phyloP scores from a whole-genome alignment of 2,113 vertebrate genomes.

The Vireo altiloquus region DNA sequence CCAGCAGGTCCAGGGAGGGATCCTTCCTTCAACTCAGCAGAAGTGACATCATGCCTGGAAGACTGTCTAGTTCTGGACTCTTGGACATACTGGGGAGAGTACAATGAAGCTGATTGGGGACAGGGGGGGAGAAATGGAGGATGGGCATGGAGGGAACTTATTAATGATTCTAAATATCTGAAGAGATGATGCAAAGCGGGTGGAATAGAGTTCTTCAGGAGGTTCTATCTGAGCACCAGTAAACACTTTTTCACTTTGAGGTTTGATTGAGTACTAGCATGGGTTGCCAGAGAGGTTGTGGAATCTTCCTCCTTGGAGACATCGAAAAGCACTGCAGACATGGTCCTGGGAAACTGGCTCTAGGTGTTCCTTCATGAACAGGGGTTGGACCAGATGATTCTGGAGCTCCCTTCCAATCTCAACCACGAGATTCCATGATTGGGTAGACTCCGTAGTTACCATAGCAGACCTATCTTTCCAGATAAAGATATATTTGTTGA shows the following conservation, averaged over 20 bases:
- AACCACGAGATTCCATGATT: neutral
- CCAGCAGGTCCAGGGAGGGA: neutral
- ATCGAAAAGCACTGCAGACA: neutral
- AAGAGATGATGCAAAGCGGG: neutral
- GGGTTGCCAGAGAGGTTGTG: neutral
- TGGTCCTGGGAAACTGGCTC: neutral
- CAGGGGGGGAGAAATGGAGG: rapidly evolving
- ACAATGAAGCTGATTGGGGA: neutral
- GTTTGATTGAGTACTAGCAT: neutral
- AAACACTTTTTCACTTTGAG: neutral
- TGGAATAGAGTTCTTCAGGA: neutral
- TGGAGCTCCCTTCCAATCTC: neutral
- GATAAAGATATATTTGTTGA: neutral
- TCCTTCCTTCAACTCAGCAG: neutral
- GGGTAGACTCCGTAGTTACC: neutral
- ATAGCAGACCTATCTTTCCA: neutral
- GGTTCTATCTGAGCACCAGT: neutral
- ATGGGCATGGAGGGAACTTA: neutral
- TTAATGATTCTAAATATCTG: neutral
- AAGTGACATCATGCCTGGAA: neutral
- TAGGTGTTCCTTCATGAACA: neutral
- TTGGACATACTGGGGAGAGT: neutral
- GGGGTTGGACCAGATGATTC: neutral
- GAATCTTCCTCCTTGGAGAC: neutral
- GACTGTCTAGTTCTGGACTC: neutral